Percentiles rank a stretch among this genome's conserved stretches.
phyloP scores from a whole-genome alignment of 2,113 vertebrate species.

The Labrus mixtus region DNA sequence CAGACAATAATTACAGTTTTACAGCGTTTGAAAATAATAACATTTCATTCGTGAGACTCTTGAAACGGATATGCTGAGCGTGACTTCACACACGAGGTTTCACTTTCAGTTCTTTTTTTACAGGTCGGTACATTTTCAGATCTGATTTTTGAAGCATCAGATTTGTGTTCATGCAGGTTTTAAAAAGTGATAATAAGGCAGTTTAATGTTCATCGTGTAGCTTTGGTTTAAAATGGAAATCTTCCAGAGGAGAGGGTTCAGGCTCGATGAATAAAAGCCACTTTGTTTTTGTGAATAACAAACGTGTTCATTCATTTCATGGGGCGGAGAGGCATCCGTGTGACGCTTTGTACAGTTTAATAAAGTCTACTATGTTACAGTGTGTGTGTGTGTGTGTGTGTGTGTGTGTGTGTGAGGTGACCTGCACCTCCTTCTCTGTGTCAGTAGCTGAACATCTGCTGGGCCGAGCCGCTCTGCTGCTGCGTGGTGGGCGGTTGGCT shows the following conservation, averaged over 20 bases:
- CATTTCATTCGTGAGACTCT: conserved; percentile 22
- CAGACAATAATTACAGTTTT: conserved; percentile 46
- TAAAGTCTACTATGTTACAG: conserved; percentile 28
- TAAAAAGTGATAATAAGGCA: conserved; percentile 65
- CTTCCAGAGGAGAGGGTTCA: conserved; percentile 25
- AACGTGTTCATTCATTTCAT: conserved; percentile 28
- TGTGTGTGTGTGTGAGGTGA: conserved; percentile 50
- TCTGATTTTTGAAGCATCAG: conserved; percentile 25
- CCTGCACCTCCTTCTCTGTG: conserved; percentile 49
- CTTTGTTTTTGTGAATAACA: conserved; percentile 24
- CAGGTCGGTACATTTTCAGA: neutral
- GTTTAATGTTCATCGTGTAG: conserved; percentile 40
- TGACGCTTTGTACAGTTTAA: conserved; percentile 52
- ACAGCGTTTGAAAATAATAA: conserved; percentile 63
- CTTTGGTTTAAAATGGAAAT: conserved; percentile 74
- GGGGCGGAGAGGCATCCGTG: conserved; percentile 64
- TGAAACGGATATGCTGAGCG: neutral
- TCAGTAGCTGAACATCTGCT: conserved; percentile 96
- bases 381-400: conserved; percentile 17
- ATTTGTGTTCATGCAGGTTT: conserved; percentile 45
- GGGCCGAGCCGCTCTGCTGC: conserved; percentile 75
- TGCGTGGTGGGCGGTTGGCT: conserved; percentile 70
- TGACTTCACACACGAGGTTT: neutral
- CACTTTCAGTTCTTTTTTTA: neutral
- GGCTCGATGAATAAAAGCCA: conserved; percentile 7